phyloP scores from a whole-genome alignment of 2,888 invertebrate genomes.

The Noctua janthina region DNA sequence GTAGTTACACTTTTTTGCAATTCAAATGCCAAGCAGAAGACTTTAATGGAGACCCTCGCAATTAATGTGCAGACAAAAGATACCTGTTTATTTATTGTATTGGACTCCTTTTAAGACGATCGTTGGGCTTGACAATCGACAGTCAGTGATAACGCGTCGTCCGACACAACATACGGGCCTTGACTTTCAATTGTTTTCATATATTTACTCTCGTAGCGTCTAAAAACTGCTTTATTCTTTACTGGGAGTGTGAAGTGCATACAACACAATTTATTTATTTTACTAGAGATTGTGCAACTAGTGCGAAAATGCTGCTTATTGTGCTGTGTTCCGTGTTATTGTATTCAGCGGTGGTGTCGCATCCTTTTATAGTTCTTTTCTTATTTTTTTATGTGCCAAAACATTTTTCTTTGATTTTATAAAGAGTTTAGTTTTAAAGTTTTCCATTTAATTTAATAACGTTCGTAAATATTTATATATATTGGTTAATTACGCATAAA shows the following conservation, averaged over 20 bases:
- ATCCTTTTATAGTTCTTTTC: conserved; percentile 67
- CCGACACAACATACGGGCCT: conserved; percentile 26
- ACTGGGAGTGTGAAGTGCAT: conserved; percentile 19
- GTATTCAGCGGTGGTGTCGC: conserved; percentile 64
- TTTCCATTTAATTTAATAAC: conserved; percentile 3
- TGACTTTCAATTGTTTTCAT: conserved; percentile 42
- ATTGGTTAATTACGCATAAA: not conserved
- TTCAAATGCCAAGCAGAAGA: conserved; percentile 38
- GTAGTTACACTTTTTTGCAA: conserved; percentile 39
- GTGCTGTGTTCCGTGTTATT: conserved; percentile 62
- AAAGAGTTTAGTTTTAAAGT: not conserved
- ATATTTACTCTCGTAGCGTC: conserved; percentile 39
- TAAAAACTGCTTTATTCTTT: conserved; percentile 36
- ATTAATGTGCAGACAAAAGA: conserved; percentile 37
- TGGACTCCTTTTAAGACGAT: conserved; percentile 15
- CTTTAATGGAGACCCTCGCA: conserved; percentile 10
- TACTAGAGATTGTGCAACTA: not conserved
- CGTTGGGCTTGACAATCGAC: conserved; percentile 20
- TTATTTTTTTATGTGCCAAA: conserved; percentile 71
- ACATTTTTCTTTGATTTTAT: conserved; percentile 64
- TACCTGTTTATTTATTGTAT: conserved; percentile 29
- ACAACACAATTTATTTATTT: not conserved
- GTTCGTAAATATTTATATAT: not conserved
- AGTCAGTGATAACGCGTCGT: conserved; percentile 46
- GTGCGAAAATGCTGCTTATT: conserved; percentile 55